Percentiles rank a stretch among this genome's conserved stretches.
Evolutionary conservation across 2,888 invertebrate species (phyloP).

Genomic region (Strigamia maritima): DNA sequence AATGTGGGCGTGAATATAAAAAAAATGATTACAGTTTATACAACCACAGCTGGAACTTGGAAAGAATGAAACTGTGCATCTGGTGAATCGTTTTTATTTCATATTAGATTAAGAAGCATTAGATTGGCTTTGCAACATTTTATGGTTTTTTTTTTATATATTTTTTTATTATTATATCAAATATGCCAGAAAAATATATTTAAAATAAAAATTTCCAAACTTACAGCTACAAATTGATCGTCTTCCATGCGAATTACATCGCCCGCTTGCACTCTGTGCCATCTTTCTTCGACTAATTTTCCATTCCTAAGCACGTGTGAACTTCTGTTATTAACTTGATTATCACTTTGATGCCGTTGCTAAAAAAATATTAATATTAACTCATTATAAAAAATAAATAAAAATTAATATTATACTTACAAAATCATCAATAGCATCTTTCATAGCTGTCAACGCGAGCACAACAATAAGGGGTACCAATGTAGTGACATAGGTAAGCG

Average conservation of each 20-base stretch:
- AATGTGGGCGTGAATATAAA: no score
- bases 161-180: no score
- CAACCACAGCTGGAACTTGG: no score
- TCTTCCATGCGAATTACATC: slow-evolving; percentile 99
- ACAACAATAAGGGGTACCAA: slow-evolving; percentile 94
- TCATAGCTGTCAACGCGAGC: slow-evolving; percentile 87
- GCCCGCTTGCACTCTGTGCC: slow-evolving; percentile 69
- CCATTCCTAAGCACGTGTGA: slow-evolving; percentile 88
- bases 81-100: no score
- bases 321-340: slow-evolving; percentile 93
- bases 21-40: no score
- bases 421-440: slow-evolving; percentile 98
- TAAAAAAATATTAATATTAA: slow-evolving; percentile 54
- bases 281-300: slow-evolving; percentile 81
- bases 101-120: no score
- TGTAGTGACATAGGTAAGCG: slow-evolving; percentile 93
- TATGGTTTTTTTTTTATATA: no score
- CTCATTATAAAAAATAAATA: slow-evolving; percentile 8
- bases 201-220: slow-evolving; percentile 38
- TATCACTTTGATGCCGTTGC: slow-evolving; percentile 98
- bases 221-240: slow-evolving; percentile 92
- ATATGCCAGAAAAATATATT: no score
- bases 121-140: no score
- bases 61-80: not conserved
- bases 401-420: slow-evolving; percentile 66